These are phyloP conservation scores for Aleiodes alternator DNA, from an alignment of 2,888 invertebrate genomes.

Conservation along the genomic window DNA sequence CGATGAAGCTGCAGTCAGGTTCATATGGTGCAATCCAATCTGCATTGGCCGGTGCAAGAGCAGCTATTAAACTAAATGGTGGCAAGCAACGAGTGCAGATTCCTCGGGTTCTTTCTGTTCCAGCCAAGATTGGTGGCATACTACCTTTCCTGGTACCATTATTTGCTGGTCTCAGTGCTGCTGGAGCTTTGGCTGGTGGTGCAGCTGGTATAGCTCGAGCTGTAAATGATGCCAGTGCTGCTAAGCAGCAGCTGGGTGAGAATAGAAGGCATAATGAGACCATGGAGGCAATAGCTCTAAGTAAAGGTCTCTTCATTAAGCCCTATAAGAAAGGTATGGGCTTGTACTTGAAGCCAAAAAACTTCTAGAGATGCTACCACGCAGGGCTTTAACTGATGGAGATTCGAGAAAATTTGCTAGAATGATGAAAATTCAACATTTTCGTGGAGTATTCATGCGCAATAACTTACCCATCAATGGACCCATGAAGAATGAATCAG, in stretches of 20 bases:
- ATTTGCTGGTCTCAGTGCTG: constrained; percentile 4
- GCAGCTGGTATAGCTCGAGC: constrained; percentile 66
- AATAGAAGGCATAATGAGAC: constrained; percentile 64
- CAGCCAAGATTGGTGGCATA: constrained; percentile 2
- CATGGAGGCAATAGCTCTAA: too few species aligned
- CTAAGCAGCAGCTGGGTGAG: constrained; percentile 63
- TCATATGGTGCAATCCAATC: constrained; percentile 29
- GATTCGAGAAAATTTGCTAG: too few species aligned
- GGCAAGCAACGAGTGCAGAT: constrained; percentile 52
- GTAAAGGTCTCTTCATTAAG: too few species aligned
- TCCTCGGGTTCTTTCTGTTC: not conserved
- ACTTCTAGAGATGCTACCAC: too few species aligned
- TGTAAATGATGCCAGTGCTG: constrained; percentile 64
- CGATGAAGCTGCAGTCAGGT: constrained; percentile 12
- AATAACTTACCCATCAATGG: too few species aligned
- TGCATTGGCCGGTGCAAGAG: constrained; percentile 58
- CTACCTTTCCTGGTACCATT: constrained; percentile 12
- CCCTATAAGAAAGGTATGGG: too few species aligned
- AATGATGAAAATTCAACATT: too few species aligned
- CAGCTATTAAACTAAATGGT: constrained; percentile 44
- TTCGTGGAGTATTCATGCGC: too few species aligned
- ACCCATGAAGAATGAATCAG: too few species aligned
- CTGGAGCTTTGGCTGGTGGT: constrained; percentile 59
- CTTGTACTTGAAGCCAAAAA: too few species aligned
- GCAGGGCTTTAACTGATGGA: too few species aligned